Conservation (phyloP, 2,797 vertebrate genomes). For the Smutsia temminckii region DNA sequence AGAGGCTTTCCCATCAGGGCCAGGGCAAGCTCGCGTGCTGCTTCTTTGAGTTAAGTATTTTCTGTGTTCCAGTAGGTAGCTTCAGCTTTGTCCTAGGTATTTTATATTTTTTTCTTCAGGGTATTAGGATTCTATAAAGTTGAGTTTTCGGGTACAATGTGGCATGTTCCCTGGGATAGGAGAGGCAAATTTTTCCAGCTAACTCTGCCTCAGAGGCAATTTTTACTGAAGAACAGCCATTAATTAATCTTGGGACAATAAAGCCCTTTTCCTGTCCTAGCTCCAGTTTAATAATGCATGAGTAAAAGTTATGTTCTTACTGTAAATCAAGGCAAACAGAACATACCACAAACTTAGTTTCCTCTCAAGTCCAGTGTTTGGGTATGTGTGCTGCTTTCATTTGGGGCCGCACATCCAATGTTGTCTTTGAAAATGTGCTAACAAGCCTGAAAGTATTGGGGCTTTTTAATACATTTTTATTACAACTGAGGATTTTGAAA, state of each 20-base stretch:
- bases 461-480: slow-evolving; percentile 50
- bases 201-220: slow-evolving; percentile 34
- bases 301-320: slow-evolving; percentile 43
- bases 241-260: slow-evolving; percentile 61
- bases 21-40: background rate
- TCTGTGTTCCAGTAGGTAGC: background rate
- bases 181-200: background rate
- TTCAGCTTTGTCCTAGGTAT: background rate
- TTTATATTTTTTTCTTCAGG: background rate
- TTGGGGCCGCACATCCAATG: slow-evolving; percentile 46
- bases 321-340: slow-evolving; percentile 62
- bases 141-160: background rate
- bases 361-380: slow-evolving; percentile 48
- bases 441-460: slow-evolving; percentile 53
- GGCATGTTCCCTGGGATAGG: background rate
- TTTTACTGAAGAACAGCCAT: slow-evolving; percentile 48
- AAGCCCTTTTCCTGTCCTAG: slow-evolving; percentile 37
- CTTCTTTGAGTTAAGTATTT: background rate
- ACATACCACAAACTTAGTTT: slow-evolving; percentile 51
- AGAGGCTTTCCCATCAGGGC: background rate
- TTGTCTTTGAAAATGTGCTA: slow-evolving; percentile 71
- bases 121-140: slow-evolving; percentile 30
- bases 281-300: slow-evolving; percentile 58
- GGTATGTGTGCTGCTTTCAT: slow-evolving; percentile 64
- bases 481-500: slow-evolving; percentile 44